These are phyloP conservation scores for Phainopepla nitens DNA, from an alignment of 2,113 vertebrate species.

Conservation along the genomic window DNA sequence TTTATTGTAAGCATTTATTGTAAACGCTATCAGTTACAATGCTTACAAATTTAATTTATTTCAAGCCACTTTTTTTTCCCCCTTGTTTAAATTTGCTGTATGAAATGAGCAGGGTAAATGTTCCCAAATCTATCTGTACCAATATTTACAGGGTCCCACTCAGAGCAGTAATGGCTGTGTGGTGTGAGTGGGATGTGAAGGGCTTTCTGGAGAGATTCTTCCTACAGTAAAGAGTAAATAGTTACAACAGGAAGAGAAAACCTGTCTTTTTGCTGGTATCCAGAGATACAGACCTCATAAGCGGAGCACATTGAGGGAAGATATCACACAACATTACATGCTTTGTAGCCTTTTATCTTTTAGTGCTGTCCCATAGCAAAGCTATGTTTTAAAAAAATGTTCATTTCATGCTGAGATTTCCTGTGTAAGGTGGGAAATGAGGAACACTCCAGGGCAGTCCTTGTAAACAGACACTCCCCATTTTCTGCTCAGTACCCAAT, in stretches of 20 bases:
- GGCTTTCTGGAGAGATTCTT: neutral
- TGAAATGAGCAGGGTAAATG: neutral
- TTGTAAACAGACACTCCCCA: neutral
- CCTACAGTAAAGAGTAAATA: neutral
- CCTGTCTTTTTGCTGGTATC: neutral
- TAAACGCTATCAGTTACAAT: neutral
- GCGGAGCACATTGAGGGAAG: neutral
- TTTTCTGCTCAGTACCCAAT: neutral
- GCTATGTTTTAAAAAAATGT: neutral
- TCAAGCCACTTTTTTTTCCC: neutral
- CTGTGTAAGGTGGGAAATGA: neutral
- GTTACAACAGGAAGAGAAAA: neutral
- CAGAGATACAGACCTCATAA: neutral
- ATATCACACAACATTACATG: neutral
- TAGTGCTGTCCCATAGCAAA: neutral
- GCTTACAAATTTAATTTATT: neutral
- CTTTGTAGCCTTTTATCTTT: neutral
- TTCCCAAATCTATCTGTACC: neutral
- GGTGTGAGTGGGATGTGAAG: neutral
- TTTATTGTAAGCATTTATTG: neutral
- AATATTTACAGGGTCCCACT: neutral
- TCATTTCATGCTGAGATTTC: neutral
- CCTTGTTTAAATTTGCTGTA: neutral
- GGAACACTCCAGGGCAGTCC: neutral
- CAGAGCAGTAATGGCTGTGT: neutral